Base-by-base conservation (phyloP, 2,113 vertebrate species). In the Redunca redunca region DNA sequence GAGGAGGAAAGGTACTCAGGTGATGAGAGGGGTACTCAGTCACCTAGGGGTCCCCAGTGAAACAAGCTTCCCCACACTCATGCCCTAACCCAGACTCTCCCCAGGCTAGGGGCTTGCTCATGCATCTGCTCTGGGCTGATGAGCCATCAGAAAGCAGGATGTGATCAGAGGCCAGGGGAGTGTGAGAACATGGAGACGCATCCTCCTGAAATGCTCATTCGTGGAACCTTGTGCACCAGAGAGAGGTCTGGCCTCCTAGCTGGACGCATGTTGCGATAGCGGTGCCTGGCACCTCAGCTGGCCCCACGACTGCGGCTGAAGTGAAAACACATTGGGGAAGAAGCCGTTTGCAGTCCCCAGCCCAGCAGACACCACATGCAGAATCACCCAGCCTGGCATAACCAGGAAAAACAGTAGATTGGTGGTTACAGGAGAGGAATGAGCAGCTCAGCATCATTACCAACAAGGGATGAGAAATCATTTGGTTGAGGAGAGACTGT, bases 181-280 rank as follows among this genome's bases (percentile, higher is more conserved):
- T 3, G 7, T 40, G 1, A 13, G 21, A 15, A 52, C 26, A 33
- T 2, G 10, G 28, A 14, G 77, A 26, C 2, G 0, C 0, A 3
- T 3, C 5, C 19, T 77, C 50, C 53, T 28, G 9, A 21, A 78
- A 19, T 2, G 46, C 16, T 40, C 12, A 1, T 15, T 30, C 90
- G 16, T 19, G 13, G 12, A 57, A 19, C 28, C 19, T 50, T 17
- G 50, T 28, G 43, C 48, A 81, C 64, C 46, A 43, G 2, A 25
- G 3, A 67, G 14, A 91, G 26, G 40, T 23, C 80, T 28, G 2
- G 67, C 67, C 15, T 3, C 48, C 30, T 16, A 25, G 36, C 71
- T 40, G 36, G 71, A 77, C 4, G 53, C 9, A 26, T 1, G 1
- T 3, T 43, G 33, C 2, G 17, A 17, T 3, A 33, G 50, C 1